Conservation (phyloP, 1,140 invertebrate species). For the Dolichoris vasculosae region DNA sequence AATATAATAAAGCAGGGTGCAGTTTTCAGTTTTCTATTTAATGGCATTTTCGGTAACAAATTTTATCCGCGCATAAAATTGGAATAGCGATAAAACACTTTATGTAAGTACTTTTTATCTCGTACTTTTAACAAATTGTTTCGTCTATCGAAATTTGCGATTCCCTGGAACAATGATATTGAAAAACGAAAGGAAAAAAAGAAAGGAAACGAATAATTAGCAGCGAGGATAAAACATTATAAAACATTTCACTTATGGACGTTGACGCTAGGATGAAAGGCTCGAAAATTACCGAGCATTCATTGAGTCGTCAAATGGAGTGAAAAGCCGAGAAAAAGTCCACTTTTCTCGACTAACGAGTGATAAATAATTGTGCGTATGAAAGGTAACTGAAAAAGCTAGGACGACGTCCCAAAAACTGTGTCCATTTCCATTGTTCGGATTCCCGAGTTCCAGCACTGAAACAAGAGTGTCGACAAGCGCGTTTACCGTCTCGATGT, state of each 20-base stretch:
- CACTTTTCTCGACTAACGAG: no score
- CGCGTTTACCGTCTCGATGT: neutral
- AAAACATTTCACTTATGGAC: no score
- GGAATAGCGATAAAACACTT: neutral
- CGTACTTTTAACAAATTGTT: neutral
- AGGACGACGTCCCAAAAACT: neutral
- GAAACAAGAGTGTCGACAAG: neutral
- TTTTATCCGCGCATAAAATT: neutral
- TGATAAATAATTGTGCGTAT: no score
- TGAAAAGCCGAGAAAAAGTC: no score
- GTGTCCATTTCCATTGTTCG: neutral
- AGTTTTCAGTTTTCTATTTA: conserved; percentile 8
- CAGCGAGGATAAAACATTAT: no score
- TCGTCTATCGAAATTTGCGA: neutral
- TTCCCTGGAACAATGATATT: no score
- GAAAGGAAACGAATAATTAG: no score
- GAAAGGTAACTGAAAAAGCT: no score
- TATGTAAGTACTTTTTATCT: neutral
- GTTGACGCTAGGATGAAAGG: no score
- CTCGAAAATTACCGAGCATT: no score
- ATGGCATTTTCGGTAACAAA: neutral
- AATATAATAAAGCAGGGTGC: neutral
- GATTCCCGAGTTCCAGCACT: neutral
- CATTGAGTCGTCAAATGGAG: no score
- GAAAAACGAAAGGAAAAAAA: no score